A percentile compares a stretch with the other conserved stretches of the same genome.
phyloP scores from a whole-genome alignment of 2,797 vertebrate species.

The Danionella dracula region DNA sequence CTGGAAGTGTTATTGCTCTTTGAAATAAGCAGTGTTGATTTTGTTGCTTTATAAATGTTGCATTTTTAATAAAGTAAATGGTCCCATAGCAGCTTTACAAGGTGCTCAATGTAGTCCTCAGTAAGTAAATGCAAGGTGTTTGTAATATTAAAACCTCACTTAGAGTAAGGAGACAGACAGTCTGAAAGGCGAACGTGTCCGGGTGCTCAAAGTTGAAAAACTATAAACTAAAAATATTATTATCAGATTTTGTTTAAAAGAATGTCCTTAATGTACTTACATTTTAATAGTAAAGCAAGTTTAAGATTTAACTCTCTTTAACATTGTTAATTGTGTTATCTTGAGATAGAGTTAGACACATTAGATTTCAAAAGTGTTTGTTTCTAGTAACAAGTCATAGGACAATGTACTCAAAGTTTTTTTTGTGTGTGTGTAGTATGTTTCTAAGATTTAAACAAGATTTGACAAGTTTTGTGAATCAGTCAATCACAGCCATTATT shows the following conservation, averaged over 20 bases:
- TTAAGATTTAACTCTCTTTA: too few relatives aligned
- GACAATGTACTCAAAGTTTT: too few relatives aligned
- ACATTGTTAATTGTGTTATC: too few relatives aligned
- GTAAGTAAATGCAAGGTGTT: background rate
- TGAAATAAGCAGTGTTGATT: background rate
- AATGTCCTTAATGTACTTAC: background rate
- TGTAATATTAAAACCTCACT: slow-evolving; percentile 18
- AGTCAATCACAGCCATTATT: too few relatives aligned
- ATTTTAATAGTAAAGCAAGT: too few relatives aligned
- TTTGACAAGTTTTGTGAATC: too few relatives aligned
- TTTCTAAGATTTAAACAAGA: too few relatives aligned
- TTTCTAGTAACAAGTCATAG: too few relatives aligned
- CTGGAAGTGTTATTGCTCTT: background rate
- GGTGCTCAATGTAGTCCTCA: background rate
- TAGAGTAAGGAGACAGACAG: background rate
- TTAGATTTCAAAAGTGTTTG: too few relatives aligned
- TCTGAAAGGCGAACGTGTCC: background rate
- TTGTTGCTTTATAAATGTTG: background rate
- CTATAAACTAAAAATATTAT: background rate
- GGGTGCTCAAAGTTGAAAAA: background rate
- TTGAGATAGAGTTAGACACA: too few relatives aligned
- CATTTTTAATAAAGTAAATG: background rate
- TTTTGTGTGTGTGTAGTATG: too few relatives aligned
- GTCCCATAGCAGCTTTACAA: slow-evolving; percentile 4
- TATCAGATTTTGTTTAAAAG: background rate